Evolutionary conservation across 2,113 vertebrate genomes (phyloP), one percentile per base, ranked within the genome.

Genomic region (Coryphaenoides rupestris): DNA sequence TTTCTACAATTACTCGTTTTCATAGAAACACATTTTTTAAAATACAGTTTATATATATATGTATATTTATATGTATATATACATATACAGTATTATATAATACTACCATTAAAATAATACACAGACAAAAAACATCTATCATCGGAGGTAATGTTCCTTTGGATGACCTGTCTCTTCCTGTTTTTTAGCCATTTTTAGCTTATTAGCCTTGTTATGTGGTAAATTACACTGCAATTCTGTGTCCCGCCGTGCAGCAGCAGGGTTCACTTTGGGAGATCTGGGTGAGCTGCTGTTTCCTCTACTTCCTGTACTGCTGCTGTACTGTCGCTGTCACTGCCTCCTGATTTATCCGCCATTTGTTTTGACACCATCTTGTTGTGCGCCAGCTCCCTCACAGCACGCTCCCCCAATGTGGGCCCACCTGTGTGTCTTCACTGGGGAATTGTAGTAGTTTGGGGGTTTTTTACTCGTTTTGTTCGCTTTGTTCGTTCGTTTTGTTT

Each of bases 251-350:
- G 74, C 52, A 68, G 71, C 26, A 79, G 77, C 60, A 40, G 72
- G 72, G 68, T 22, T 50, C 45, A n/a, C 66, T 72, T 17, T 72
- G 60, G 76, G 69, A 83, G 72, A 75, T 81, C 74, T 68, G 64
- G 85, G 84, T 88, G 83, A 89, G 86, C 86, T 81, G 72, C 75
- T 82, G 84, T 84, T 76, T 73, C 82, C 81, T 85, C 73, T 70
- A 63, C 76, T 54, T 78, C 49, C 67, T 78, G 74, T 69, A 80
- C 2, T 7, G 60, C 55, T 50, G 5, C 60, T 65, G 50, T 62
- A 19, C 53, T 4, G 19, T 21, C 53, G 1, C 12, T 21, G 9
- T 54, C 53, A 1, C 47, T 50, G 47, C 33, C 1, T 40, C 13
- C 9, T 40, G 9, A 40, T 40, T 40, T 10, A 12, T 12, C 24